Percentiles rank a stretch among this genome's conserved stretches.
These are phyloP conservation scores for Semnornis frantzii DNA, from an alignment of 2,113 vertebrate species.

Conservation along the genomic window DNA sequence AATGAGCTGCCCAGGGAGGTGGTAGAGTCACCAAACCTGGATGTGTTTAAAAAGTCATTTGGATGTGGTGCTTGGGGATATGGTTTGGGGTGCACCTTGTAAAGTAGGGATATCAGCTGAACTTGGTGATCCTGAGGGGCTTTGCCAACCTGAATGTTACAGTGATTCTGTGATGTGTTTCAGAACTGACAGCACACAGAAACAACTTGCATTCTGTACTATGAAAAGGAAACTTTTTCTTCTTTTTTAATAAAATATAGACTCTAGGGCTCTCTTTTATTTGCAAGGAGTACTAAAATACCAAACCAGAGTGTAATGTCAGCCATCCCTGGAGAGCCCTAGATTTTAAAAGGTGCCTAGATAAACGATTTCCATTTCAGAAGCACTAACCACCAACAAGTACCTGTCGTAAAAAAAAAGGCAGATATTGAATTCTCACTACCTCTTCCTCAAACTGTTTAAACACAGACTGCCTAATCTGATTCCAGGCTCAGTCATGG, in stretches of 20 bases:
- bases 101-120: no score
- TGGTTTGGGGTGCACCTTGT: no score
- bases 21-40: no score
- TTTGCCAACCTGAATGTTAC: no score
- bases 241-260: not conserved
- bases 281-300: not conserved
- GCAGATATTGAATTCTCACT: not conserved
- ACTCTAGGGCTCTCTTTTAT: not conserved
- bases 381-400: not conserved
- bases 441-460: not conserved
- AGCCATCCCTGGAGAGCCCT: not conserved
- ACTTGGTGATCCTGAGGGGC: no score
- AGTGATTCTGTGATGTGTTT: not conserved
- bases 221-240: not conserved
- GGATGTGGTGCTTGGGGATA: no score
- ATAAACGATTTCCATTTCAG: not conserved
- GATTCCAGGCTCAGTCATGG: conserved; percentile 4
- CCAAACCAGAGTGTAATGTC: not conserved
- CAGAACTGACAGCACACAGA: not conserved
- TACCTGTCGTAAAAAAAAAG: not conserved
- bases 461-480: not conserved
- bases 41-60: no score
- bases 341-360: not conserved
- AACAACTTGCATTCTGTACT: not conserved
- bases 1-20: no score